phyloP scores from a whole-genome alignment of 2,888 invertebrate genomes.

The Sesamia inferens region DNA sequence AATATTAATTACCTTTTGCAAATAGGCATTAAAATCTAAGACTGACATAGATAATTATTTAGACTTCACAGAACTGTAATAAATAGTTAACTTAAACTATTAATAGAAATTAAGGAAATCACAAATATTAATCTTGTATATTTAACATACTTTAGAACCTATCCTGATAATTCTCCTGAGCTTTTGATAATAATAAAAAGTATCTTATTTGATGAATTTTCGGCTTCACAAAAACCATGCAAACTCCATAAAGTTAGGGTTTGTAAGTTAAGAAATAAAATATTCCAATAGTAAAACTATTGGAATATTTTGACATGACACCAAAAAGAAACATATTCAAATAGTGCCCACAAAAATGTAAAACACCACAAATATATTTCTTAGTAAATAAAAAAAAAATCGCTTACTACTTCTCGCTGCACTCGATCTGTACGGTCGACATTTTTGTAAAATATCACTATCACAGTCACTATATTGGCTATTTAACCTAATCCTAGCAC shows the following conservation, averaged over 20 bases:
- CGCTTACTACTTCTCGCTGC: conserved; percentile 86
- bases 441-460: conserved; percentile 83
- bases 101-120: background rate
- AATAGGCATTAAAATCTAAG: too few relatives aligned
- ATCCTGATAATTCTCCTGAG: background rate
- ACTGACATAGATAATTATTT: too few relatives aligned
- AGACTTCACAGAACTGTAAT: too few relatives aligned
- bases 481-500: conserved; percentile 84
- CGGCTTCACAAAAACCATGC: background rate
- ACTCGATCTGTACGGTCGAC: conserved; percentile 81
- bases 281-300: too few relatives aligned
- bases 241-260: background rate
- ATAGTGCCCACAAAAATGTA: conserved; percentile 16
- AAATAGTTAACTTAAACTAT: background rate
- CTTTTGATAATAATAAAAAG: too few relatives aligned
- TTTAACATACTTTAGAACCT: background rate
- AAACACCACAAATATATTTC: conserved; percentile 10
- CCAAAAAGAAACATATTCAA: background rate
- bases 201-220: background rate
- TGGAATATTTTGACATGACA: conserved; percentile 12
- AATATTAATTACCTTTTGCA: too few relatives aligned
- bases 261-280: background rate
- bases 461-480: conserved; percentile 87
- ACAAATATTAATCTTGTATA: background rate
- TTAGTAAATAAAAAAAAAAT: conserved; percentile 64